Conservation (phyloP, 2,888 invertebrate species). For the Ferdinandea cuprea region DNA sequence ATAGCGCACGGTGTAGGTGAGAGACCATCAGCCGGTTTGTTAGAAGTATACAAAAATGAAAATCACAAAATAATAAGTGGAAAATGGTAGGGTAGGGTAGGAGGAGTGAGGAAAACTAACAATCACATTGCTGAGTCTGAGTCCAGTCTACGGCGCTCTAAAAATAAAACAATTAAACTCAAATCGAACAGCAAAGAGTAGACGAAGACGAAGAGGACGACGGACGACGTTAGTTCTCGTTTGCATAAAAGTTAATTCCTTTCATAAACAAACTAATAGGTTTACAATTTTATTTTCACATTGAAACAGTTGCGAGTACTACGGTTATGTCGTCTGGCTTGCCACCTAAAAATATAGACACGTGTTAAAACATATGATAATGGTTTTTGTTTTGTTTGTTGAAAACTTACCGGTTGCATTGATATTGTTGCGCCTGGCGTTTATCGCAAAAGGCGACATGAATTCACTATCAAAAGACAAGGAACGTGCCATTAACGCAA, state of each 20-base stretch:
- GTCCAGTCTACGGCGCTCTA: conserved; percentile 34
- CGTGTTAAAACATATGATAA: neutral
- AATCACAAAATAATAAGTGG: conserved; percentile 39
- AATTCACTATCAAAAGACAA: conserved; percentile 97
- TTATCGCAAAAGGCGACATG: conserved; percentile 97
- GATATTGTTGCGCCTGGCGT: conserved; percentile 96
- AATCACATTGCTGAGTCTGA: conserved; percentile 35
- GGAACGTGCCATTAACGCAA: conserved; percentile 97
- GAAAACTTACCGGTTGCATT: conserved; percentile 90
- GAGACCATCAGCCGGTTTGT: conserved; percentile 31
- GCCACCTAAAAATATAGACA: conserved; percentile 87
- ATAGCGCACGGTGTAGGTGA: conserved; percentile 39
- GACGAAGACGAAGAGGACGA: conserved; percentile 24
- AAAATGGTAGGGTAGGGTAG: neutral
- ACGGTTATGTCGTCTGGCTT: conserved; percentile 99
- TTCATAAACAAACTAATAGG: conserved; percentile 47
- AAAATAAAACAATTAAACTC: neutral
- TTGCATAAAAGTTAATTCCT: conserved; percentile 14
- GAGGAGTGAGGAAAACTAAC: neutral
- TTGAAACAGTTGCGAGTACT: conserved; percentile 95
- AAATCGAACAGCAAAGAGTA: conserved; percentile 41
- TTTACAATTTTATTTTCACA: conserved; percentile 81
- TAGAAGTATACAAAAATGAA: too few relatives aligned
- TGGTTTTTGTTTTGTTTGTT: too few relatives aligned
- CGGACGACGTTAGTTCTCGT: conserved; percentile 17